Conservation (phyloP, 2,113 vertebrate species). For the Motacilla tschutschensis region DNA sequence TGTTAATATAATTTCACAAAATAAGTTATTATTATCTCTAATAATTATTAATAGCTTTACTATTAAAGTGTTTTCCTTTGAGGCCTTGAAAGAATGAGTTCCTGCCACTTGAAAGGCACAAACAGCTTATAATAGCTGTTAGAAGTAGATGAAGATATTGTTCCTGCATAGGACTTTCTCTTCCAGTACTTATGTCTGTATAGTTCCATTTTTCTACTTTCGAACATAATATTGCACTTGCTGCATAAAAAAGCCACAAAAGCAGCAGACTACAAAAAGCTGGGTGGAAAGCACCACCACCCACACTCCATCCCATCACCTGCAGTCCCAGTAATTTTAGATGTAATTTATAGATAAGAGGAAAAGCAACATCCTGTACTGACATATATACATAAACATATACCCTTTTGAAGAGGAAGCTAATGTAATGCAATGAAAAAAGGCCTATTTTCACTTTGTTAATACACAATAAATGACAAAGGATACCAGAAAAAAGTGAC, state of each 20-base stretch:
- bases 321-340: not conserved
- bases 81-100: not conserved
- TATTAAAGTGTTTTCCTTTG: not conserved
- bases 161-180: not conserved
- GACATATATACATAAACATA: not conserved
- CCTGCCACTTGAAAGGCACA: not conserved
- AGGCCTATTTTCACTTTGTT: not conserved
- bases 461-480: not conserved
- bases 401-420: not conserved
- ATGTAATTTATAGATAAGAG: not conserved
- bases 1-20: not conserved
- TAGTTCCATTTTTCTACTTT: not conserved
- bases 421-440: not conserved
- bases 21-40: not conserved
- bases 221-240: not conserved
- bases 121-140: not conserved
- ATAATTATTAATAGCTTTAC: not conserved
- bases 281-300: not conserved
- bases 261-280: not conserved
- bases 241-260: not conserved
- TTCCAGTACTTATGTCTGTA: not conserved
- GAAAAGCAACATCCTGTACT: not conserved
- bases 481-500: not conserved
- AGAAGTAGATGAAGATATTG: not conserved
- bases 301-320: not conserved